These are phyloP conservation scores for Cetoscarus ocellatus DNA, from an alignment of 2,797 vertebrate genomes.

Conservation along the genomic window DNA sequence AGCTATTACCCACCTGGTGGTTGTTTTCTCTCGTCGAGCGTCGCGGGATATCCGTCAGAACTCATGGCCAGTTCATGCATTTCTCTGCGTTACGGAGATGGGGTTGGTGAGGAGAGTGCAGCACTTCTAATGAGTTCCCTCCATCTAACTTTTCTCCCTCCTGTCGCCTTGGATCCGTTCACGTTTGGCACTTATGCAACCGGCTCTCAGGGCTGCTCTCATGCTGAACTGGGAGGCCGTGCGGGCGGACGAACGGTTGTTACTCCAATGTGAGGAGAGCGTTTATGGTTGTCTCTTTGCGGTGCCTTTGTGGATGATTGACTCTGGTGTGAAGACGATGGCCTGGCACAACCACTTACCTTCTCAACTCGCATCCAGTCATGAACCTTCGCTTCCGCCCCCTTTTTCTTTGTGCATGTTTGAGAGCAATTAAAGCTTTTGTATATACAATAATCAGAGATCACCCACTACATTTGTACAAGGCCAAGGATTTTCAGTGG, in stretches of 20 bases:
- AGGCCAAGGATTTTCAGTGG: too few relatives aligned
- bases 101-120: slow-evolving; percentile 47
- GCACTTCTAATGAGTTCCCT: slow-evolving; percentile 73
- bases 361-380: slow-evolving; percentile 38
- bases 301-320: slow-evolving; percentile 62
- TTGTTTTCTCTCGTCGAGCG: slow-evolving; percentile 68
- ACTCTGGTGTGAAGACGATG: slow-evolving; percentile 65
- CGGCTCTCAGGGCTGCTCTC: slow-evolving; percentile 42
- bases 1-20: slow-evolving; percentile 73
- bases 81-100: slow-evolving; percentile 48
- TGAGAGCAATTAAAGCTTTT: slow-evolving; percentile 2
- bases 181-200: slow-evolving; percentile 63
- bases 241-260: slow-evolving; percentile 58
- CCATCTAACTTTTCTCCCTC: slow-evolving; percentile 71
- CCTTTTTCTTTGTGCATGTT: slow-evolving; percentile 10
- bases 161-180: slow-evolving; percentile 74
- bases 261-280: slow-evolving; percentile 71
- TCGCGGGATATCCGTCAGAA: slow-evolving; percentile 68
- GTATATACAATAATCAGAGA: too few relatives aligned
- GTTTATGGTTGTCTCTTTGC: slow-evolving; percentile 74
- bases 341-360: slow-evolving; percentile 71
- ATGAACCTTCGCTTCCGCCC: slow-evolving; percentile 19
- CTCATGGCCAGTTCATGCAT: slow-evolving; percentile 71
- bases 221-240: slow-evolving; percentile 46
- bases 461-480: too few relatives aligned